phyloP scores from a whole-genome alignment of 2,888 invertebrate genomes.

The Conchocele bisecta region DNA sequence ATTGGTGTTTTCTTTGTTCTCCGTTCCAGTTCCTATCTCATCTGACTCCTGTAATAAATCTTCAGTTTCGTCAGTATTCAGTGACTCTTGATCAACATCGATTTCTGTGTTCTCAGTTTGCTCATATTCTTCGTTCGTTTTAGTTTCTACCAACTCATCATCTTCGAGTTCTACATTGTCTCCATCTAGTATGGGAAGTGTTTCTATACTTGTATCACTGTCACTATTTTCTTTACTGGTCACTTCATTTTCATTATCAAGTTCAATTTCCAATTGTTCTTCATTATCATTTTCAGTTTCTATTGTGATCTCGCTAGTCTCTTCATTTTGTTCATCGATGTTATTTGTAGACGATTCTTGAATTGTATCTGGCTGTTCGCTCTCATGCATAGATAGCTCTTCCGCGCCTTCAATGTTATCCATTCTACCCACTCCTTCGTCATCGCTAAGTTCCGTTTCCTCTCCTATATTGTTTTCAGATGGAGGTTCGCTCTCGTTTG shows the following conservation, averaged over 20 bases:
- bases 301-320: background rate
- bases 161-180: background rate
- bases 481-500: no score
- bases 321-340: background rate
- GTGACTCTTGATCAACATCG: background rate
- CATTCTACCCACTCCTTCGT: no score
- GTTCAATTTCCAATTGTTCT: background rate
- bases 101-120: background rate
- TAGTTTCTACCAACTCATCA: background rate
- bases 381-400: no score
- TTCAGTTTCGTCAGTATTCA: background rate
- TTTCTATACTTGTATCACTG: no score
- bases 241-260: background rate
- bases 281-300: background rate
- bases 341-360: no score
- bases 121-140: background rate
- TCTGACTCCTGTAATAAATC: background rate
- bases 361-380: no score
- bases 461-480: no score
- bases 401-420: no score
- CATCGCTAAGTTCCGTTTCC: no score
- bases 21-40: background rate
- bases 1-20: background rate
- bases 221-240: background rate
- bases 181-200: no score